phyloP scores from a whole-genome alignment of 2,113 vertebrate genomes.

The Gobius niger region DNA sequence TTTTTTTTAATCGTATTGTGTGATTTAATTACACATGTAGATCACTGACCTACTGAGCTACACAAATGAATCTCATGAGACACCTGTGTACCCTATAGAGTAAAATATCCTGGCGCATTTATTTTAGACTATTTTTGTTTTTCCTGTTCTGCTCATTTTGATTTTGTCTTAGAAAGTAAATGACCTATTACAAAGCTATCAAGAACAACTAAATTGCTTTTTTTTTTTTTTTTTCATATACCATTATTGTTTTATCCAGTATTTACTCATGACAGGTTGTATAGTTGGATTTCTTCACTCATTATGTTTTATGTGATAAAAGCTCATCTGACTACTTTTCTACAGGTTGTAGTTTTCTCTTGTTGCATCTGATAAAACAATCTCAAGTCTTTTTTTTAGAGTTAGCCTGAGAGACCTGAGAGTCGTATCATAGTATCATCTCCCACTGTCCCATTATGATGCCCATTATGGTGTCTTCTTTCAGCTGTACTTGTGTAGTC shows the following conservation, averaged over 20 bases:
- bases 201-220: no score
- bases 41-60: no score
- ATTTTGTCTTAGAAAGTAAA: no score
- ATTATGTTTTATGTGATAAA: slow-evolving; percentile 3
- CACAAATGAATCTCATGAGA: no score
- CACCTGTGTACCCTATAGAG: no score
- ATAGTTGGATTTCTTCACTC: not conserved
- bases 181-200: no score
- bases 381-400: not conserved
- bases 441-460: slow-evolving; percentile 27
- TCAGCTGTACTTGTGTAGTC: slow-evolving; percentile 22
- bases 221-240: not conserved
- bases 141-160: no score
- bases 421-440: not conserved
- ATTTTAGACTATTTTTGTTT: no score
- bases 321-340: not conserved
- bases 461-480: slow-evolving; percentile 10
- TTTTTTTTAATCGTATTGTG: no score
- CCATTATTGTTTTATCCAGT: not conserved
- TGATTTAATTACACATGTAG: no score
- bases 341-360: not conserved
- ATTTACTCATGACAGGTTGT: not conserved
- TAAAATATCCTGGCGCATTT: no score
- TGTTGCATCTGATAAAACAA: slow-evolving; percentile 4
- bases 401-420: not conserved